Percentiles rank a stretch among this genome's conserved stretches.
These are phyloP conservation scores for Psammodynastes pulverulentus DNA, from an alignment of 2,113 vertebrate species.

Conservation along the genomic window DNA sequence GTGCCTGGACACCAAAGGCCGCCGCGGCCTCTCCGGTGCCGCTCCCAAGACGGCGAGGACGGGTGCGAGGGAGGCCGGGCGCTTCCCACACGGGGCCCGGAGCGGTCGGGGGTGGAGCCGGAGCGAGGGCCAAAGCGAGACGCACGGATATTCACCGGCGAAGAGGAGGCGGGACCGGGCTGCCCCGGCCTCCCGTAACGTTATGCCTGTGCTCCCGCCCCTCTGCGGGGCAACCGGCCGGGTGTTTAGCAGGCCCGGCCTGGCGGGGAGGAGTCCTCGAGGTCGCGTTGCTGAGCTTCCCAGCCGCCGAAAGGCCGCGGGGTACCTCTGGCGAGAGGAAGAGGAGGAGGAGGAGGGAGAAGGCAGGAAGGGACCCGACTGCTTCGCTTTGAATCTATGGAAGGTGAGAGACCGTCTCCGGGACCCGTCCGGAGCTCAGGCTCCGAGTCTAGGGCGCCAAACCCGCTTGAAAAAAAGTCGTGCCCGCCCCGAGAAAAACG, in stretches of 20 bases:
- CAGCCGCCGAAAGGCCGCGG: slow-evolving; percentile 9
- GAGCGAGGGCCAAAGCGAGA: neutral
- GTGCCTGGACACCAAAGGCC: neutral
- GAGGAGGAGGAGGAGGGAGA: neutral
- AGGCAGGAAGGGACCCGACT: neutral
- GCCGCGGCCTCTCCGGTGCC: neutral
- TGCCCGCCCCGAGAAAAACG: neutral
- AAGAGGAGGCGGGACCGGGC: slow-evolving; percentile 10
- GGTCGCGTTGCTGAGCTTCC: slow-evolving; percentile 25
- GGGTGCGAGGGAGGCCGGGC: neutral
- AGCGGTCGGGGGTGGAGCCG: neutral
- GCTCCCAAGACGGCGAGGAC: neutral
- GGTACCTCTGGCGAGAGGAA: neutral
- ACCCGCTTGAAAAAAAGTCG: neutral
- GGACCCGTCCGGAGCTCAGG: neutral
- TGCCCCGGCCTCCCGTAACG: slow-evolving; percentile 19
- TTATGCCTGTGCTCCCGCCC: neutral
- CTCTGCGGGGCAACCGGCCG: slow-evolving; percentile 5
- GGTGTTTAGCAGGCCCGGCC: slow-evolving; percentile 43
- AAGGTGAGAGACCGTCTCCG: neutral
- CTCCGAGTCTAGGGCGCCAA: neutral
- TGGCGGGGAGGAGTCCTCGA: slow-evolving; percentile 14
- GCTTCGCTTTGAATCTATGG: neutral
- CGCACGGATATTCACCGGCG: too few species aligned
- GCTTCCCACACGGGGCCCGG: neutral